Percentiles rank a stretch among this genome's conserved stretches.
Evolutionary conservation across 2,113 vertebrate species (phyloP).

Genomic region (Lamprotornis superbus): DNA sequence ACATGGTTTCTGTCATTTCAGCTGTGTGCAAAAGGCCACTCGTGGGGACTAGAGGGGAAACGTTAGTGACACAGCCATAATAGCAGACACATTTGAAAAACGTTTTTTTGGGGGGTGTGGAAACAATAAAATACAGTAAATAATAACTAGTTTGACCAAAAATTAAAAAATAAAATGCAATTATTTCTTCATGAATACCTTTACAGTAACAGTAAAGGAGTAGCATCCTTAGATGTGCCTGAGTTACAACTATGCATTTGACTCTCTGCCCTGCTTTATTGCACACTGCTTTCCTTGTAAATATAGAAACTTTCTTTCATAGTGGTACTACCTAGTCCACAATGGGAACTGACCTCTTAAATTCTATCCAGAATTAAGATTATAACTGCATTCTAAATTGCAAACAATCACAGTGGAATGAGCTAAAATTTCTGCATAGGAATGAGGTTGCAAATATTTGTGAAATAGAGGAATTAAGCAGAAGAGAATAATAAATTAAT

Average conservation of each 20-base stretch:
- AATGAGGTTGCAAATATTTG: neutral
- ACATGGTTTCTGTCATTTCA: neutral
- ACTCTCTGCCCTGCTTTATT: neutral
- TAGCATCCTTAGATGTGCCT: neutral
- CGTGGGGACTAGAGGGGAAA: neutral
- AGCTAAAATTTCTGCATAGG: neutral
- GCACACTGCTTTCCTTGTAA: neutral
- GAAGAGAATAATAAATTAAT: neutral
- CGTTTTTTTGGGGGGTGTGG: accelerated
- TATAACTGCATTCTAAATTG: neutral
- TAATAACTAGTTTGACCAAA: neutral
- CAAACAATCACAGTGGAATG: neutral
- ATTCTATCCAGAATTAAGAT: neutral
- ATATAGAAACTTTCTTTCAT: neutral
- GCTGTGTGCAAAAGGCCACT: neutral
- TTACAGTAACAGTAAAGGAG: neutral
- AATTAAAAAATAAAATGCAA: neutral
- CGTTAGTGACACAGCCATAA: neutral
- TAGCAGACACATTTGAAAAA: neutral
- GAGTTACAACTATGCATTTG: neutral
- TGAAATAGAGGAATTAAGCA: neutral
- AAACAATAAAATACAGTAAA: neutral
- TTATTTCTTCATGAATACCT: neutral
- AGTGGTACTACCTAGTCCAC: neutral
- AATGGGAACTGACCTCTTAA: neutral